Evolutionary conservation across 23 tunicate species (phyloP).

Genomic region (Corella eumyota): DNA sequence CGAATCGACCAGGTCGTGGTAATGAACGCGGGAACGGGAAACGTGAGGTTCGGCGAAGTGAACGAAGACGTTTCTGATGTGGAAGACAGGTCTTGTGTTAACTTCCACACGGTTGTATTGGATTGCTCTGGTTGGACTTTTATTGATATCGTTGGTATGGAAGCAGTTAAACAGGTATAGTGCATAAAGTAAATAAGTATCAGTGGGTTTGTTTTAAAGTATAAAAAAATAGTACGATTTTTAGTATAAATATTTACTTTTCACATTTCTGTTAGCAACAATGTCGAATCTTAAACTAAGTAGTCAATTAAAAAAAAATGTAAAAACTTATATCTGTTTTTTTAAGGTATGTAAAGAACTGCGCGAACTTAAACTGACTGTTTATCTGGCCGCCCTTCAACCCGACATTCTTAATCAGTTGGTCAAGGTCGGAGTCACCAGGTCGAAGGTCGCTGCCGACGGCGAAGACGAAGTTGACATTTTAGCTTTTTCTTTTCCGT

Average conservation of each 20-base stretch:
- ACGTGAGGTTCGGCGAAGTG: background rate
- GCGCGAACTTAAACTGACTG: constrained; percentile 2
- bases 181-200: too few relatives aligned
- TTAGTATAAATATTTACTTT: background rate
- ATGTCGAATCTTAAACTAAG: too few relatives aligned
- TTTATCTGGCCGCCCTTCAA: constrained; percentile 28
- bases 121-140: constrained; percentile 80
- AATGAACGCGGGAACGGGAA: background rate
- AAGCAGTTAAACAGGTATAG: constrained; percentile 35
- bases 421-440: constrained; percentile 15
- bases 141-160: constrained; percentile 79
- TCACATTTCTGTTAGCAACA: background rate
- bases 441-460: background rate
- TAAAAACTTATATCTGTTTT: background rate
- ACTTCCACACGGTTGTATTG: constrained; percentile 60
- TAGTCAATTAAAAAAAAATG: too few relatives aligned
- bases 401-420: constrained; percentile 18
- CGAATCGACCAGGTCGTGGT: constrained; percentile 3
- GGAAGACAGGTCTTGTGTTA: too few relatives aligned
- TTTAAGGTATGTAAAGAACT: constrained; percentile 39
- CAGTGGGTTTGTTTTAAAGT: too few relatives aligned
- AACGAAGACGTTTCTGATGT: background rate
- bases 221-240: background rate
- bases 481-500: constrained; percentile 12
- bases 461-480: constrained; percentile 9